Percentiles rank a stretch among this genome's conserved stretches.
Conservation (phyloP, 2,113 vertebrate species). For the Edolisoma coerulescens region DNA sequence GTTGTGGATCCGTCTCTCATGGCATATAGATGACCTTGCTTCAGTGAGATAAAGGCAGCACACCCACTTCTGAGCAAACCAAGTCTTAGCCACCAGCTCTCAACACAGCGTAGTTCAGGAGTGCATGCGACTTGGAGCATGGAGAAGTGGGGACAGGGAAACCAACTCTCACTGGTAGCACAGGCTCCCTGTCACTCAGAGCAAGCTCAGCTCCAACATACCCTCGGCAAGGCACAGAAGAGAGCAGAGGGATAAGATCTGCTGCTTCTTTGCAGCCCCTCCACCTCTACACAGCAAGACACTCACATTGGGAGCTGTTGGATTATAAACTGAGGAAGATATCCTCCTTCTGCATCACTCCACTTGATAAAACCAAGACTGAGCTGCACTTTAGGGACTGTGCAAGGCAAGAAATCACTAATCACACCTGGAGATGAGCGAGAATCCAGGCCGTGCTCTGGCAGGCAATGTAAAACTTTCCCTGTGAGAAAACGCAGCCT, state of each 20-base stretch:
- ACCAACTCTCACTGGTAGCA: background rate
- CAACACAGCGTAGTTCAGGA: accelerated
- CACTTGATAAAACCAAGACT: background rate
- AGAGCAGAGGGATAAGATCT: background rate
- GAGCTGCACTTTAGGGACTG: background rate
- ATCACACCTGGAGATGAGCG: background rate
- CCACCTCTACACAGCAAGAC: background rate
- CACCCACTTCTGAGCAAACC: background rate
- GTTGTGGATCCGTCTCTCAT: background rate
- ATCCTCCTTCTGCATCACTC: background rate
- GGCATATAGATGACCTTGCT: background rate
- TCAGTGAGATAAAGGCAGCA: background rate
- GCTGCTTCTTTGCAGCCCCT: background rate
- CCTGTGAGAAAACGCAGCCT: background rate
- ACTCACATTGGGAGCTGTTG: background rate
- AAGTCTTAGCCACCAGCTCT: background rate
- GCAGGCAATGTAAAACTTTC: background rate
- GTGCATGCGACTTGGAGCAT: accelerated
- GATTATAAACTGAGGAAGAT: background rate
- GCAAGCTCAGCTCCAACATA: background rate
- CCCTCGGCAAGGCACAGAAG: background rate
- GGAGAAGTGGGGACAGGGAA: background rate
- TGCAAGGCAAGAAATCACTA: background rate
- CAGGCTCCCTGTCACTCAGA: background rate
- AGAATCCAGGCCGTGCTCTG: background rate